These are phyloP conservation scores for Aphodius granarius DNA, from an alignment of 2,888 invertebrate genomes.

Conservation along the genomic window DNA sequence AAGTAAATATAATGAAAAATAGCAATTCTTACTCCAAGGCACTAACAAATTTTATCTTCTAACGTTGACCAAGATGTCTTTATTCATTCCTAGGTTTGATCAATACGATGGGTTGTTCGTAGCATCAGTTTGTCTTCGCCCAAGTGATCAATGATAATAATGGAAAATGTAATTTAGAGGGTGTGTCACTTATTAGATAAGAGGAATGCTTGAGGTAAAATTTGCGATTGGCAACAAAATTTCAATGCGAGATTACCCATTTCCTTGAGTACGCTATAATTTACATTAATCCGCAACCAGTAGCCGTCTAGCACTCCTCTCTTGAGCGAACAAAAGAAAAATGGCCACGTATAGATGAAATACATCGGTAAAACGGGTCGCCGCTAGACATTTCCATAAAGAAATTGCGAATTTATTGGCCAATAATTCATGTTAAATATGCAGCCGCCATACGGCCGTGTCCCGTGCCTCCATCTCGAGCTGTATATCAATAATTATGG, in stretches of 20 bases:
- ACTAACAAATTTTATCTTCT: too few relatives aligned
- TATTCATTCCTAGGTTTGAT: too few relatives aligned
- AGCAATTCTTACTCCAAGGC: too few relatives aligned
- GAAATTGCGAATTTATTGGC: conserved; percentile 33
- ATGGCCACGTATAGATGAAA: not conserved
- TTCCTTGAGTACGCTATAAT: not conserved
- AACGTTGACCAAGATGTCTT: too few relatives aligned
- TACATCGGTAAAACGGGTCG: conserved; percentile 20
- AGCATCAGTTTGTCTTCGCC: too few relatives aligned
- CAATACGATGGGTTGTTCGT: too few relatives aligned
- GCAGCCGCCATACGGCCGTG: conserved; percentile 11
- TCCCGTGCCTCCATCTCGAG: conserved; percentile 27
- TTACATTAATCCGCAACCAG: not conserved
- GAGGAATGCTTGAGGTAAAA: too few relatives aligned
- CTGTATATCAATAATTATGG: conserved; percentile 35
- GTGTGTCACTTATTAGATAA: too few relatives aligned
- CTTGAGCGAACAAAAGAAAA: not conserved
- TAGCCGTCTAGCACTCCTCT: not conserved
- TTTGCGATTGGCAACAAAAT: not conserved
- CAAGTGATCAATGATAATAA: too few relatives aligned
- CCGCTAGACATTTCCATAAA: conserved; percentile 30
- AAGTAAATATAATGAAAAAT: too few relatives aligned
- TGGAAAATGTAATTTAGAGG: too few relatives aligned
- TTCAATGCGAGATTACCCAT: not conserved
- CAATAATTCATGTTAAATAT: conserved; percentile 35